Evolutionary conservation across 2,113 vertebrate genomes (phyloP).

Genomic region (Pollachius pollachius): DNA sequence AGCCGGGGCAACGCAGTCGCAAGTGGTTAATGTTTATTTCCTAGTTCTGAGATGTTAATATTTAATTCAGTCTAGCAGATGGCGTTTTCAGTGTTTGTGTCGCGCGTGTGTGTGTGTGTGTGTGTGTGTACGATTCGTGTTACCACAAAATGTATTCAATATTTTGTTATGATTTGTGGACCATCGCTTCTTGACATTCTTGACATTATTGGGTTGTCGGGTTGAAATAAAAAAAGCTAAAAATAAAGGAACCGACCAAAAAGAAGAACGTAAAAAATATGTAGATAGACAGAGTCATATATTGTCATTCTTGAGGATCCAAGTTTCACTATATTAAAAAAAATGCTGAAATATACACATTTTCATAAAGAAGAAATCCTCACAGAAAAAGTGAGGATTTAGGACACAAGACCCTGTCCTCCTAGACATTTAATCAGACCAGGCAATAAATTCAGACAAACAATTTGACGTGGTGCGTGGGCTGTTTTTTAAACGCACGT

Average conservation of each 20-base stretch:
- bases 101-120: neutral
- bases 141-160: no score
- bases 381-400: no score
- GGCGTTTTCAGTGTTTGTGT: conserved; percentile 12
- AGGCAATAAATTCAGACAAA: neutral
- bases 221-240: no score
- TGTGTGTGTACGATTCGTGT: neutral
- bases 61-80: conserved; percentile 41
- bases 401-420: neutral
- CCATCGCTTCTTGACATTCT: no score
- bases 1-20: neutral
- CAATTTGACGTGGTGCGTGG: neutral
- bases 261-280: no score
- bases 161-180: no score
- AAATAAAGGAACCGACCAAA: neutral
- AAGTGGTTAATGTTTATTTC: neutral
- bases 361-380: no score
- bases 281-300: no score
- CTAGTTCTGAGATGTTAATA: conserved; percentile 37
- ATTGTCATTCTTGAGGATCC: no score
- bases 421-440: neutral
- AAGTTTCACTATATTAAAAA: no score
- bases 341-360: no score
- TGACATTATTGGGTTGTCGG: no score
- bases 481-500: neutral